phyloP scores from a whole-genome alignment of 2,113 vertebrate genomes.

The Chaetodon auriga region DNA sequence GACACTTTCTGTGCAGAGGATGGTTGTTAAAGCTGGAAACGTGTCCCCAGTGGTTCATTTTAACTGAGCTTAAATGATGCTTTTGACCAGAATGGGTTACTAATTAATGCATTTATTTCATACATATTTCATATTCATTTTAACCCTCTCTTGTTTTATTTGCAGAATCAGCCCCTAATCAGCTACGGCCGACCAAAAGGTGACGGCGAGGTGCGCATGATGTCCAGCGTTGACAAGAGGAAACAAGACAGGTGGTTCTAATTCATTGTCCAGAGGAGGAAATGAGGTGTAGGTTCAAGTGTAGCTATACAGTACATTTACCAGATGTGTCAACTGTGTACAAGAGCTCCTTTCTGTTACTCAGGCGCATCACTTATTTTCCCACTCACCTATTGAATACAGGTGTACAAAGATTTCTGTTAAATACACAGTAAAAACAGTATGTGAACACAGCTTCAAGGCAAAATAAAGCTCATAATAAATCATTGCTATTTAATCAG shows the following conservation, averaged over 20 bases:
- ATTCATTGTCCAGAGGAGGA: not conserved
- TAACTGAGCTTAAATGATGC: not conserved
- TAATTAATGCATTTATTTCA: not conserved
- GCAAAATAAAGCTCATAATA: not conserved
- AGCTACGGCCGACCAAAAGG: conserved; percentile 92
- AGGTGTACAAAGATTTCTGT: not conserved
- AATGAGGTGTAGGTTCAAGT: not conserved
- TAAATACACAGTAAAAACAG: not conserved
- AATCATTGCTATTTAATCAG: not conserved
- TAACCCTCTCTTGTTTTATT: not conserved
- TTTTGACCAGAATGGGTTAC: not conserved
- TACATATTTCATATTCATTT: not conserved
- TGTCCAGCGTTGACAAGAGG: conserved; percentile 91
- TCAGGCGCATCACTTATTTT: not conserved
- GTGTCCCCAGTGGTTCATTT: not conserved
- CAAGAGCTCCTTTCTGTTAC: too few species aligned
- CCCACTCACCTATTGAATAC: not conserved
- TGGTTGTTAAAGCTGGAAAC: not conserved
- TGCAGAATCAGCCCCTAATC: conserved; percentile 91
- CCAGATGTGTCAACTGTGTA: not conserved
- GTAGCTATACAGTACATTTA: not conserved
- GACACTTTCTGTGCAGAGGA: not conserved
- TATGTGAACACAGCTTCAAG: not conserved
- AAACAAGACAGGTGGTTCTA: conserved; percentile 91
- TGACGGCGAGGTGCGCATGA: conserved; percentile 90